These are phyloP conservation scores for Microplitis mediator DNA, from an alignment of 1,140 invertebrate species.

Conservation along the genomic window DNA sequence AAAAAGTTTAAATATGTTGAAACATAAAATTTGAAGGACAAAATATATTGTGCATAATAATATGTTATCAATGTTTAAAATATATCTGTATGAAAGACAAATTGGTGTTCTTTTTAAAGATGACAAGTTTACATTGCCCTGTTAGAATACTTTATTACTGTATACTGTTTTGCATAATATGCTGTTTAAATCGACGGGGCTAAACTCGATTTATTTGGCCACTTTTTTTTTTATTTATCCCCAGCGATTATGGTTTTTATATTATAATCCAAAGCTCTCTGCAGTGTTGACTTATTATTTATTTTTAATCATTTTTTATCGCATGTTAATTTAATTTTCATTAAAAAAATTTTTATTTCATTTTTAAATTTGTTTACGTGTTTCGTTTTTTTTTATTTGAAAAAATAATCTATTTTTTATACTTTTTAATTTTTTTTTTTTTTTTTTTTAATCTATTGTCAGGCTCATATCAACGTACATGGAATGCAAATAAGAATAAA, in stretches of 20 bases:
- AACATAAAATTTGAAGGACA: neutral
- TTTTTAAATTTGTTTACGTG: no score
- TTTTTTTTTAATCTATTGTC: no score
- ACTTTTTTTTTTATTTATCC: neutral
- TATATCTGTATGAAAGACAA: slow-evolving; percentile 19
- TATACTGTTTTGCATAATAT: slow-evolving; percentile 28
- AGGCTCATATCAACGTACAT: no score
- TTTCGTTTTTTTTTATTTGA: no score
- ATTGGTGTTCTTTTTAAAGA: slow-evolving; percentile 20
- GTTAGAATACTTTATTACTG: slow-evolving; percentile 28
- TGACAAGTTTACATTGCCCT: slow-evolving; percentile 27
- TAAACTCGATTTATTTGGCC: slow-evolving; percentile 23
- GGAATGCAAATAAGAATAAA: no score
- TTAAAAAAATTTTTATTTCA: no score
- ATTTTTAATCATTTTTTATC: no score
- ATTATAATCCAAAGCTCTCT: neutral
- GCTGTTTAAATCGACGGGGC: slow-evolving; percentile 9
- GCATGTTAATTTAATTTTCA: no score
- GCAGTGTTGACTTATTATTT: no score
- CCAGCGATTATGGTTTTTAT: neutral
- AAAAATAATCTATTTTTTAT: no score
- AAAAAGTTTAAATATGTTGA: neutral
- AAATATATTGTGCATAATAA: neutral
- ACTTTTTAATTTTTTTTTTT: no score
- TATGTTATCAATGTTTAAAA: neutral